phyloP scores from a whole-genome alignment of 2,797 vertebrate genomes.

The Tiaroga cobitis region DNA sequence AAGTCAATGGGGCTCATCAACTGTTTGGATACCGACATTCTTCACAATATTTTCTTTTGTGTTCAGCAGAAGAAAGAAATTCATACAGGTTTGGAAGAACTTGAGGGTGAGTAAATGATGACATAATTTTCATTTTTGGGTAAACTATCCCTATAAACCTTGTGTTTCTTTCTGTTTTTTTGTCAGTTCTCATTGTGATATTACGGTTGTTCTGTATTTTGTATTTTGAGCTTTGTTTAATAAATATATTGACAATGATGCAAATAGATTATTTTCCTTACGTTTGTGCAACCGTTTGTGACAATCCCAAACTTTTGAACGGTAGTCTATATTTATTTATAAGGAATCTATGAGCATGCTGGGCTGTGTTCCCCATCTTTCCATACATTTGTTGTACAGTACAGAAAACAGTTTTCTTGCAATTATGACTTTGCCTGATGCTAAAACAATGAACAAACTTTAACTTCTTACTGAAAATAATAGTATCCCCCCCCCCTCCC shows the following conservation, averaged over 20 bases:
- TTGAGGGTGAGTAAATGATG: not conserved
- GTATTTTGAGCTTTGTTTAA: not conserved
- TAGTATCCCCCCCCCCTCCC: fast-evolving
- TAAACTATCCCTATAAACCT: not conserved
- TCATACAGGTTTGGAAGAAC: not conserved
- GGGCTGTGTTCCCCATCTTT: no score
- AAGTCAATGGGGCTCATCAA: no score
- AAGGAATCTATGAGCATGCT: no score
- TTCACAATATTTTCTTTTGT: not conserved
- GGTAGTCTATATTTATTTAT: no score
- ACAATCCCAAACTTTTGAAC: no score
- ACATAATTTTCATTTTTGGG: not conserved
- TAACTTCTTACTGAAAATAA: not conserved
- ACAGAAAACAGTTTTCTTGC: not conserved
- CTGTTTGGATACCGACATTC: no score
- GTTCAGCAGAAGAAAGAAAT: not conserved
- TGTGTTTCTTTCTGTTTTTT: not conserved
- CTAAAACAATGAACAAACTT: not conserved
- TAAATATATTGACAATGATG: no score
- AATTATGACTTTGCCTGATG: not conserved
- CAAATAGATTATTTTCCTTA: no score
- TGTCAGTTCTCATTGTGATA: not conserved
- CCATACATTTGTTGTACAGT: no score
- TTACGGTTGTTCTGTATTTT: no score
- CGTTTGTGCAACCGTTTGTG: no score